phyloP scores from a whole-genome alignment of 2,888 invertebrate genomes.

The Microplitis manilae region DNA sequence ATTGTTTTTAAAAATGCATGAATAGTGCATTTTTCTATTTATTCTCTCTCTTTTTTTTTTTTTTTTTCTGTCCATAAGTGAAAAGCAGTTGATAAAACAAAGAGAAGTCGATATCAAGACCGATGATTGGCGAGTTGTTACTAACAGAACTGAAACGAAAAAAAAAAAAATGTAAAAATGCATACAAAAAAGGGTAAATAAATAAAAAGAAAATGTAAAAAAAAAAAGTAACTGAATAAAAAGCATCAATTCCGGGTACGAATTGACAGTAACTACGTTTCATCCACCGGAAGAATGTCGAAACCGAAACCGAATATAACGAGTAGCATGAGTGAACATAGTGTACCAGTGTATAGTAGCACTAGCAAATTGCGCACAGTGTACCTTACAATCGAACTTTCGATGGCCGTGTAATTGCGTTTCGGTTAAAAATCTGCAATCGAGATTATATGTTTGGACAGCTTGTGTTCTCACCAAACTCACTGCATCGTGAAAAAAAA shows the following conservation, averaged over 20 bases:
- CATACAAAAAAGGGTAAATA: neutral
- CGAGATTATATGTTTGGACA: conserved; percentile 52
- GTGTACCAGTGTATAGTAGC: neutral
- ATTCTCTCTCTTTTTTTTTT: neutral
- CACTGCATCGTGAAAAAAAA: neutral
- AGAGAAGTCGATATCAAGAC: neutral
- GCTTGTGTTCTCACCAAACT: conserved; percentile 15
- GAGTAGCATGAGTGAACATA: conserved; percentile 37
- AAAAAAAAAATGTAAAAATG: conserved; percentile 8
- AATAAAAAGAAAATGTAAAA: neutral
- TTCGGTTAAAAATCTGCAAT: conserved; percentile 50
- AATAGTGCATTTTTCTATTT: neutral
- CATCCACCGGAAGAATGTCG: conserved; percentile 35
- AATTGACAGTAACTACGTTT: conserved; percentile 38
- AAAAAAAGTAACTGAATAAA: conserved; percentile 31
- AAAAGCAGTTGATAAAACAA: neutral
- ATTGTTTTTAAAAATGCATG: neutral
- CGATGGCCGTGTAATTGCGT: conserved; percentile 52
- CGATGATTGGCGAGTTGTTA: neutral
- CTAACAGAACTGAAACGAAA: neutral
- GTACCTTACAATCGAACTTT: conserved; percentile 51
- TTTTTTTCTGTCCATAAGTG: neutral
- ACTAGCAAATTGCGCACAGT: conserved; percentile 29
- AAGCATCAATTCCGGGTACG: conserved; percentile 1
- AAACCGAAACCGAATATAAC: conserved; percentile 47